Conservation (phyloP, 2,797 vertebrate species). For the Periophthalmus magnuspinnatus region DNA sequence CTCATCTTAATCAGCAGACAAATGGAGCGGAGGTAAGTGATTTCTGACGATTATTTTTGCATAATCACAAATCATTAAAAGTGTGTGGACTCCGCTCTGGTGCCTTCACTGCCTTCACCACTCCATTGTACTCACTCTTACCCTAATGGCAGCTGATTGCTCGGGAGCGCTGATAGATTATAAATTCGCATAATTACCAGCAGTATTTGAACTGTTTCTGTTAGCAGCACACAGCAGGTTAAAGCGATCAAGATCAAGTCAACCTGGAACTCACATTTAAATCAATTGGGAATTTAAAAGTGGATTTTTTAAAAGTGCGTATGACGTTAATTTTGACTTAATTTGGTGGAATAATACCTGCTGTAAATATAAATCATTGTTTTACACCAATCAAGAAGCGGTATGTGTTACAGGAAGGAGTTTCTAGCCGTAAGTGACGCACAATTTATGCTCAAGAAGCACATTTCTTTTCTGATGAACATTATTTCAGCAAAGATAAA, state of each 20-base stretch:
- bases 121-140: constrained; percentile 71
- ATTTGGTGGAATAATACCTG: too few relatives aligned
- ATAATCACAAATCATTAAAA: constrained; percentile 54
- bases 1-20: constrained; percentile 64
- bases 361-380: too few relatives aligned
- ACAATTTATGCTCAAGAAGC: too few relatives aligned
- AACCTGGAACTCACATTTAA: constrained; percentile 74
- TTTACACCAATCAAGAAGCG: too few relatives aligned
- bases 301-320: too few relatives aligned
- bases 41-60: constrained; percentile 1
- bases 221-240: constrained; percentile 67
- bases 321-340: too few relatives aligned
- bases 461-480: too few relatives aligned
- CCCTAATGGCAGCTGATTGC: constrained; percentile 79
- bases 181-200: constrained; percentile 67
- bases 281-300: constrained; percentile 63
- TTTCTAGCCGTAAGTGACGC: too few relatives aligned
- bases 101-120: constrained; percentile 45
- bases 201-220: constrained; percentile 75
- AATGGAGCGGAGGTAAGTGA: constrained; percentile 52
- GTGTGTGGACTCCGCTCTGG: not conserved
- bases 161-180: constrained; percentile 82
- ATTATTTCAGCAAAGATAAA: too few relatives aligned
- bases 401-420: too few relatives aligned
- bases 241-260: constrained; percentile 68